A percentile compares a stretch with the other conserved stretches of the same genome.
These are phyloP conservation scores for Gracilinanus agilis DNA, from an alignment of 2,113 vertebrate species.

Conservation along the genomic window DNA sequence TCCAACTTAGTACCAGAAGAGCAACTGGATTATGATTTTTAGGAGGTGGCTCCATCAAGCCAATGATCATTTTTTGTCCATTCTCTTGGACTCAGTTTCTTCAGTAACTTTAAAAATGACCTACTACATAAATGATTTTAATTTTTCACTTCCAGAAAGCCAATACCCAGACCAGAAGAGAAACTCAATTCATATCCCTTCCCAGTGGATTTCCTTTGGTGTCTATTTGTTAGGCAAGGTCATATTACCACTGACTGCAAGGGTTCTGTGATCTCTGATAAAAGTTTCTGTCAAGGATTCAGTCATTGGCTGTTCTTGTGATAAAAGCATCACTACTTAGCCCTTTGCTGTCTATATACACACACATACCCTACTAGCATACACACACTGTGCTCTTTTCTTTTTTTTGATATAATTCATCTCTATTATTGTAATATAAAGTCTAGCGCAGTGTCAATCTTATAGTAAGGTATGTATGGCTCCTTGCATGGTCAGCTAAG, in stretches of 20 bases:
- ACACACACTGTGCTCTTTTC: background rate
- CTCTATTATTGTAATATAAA: background rate
- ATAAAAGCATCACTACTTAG: background rate
- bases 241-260: background rate
- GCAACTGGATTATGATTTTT: background rate
- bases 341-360: background rate
- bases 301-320: background rate
- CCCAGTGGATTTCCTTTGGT: background rate
- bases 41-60: background rate
- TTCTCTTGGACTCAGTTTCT: background rate
- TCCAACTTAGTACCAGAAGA: background rate
- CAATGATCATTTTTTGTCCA: background rate
- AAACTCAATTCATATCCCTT: background rate
- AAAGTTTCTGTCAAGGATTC: background rate
- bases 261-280: background rate
- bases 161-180: background rate
- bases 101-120: background rate
- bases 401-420: background rate
- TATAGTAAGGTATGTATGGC: background rate
- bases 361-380: background rate
- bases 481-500: background rate
- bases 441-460: background rate
- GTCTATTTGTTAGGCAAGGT: background rate
- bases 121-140: background rate
- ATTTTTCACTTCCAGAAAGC: background rate